Evolutionary conservation across 2,888 invertebrate genomes (phyloP).

Genomic region (Eupithecia pulchellata): DNA sequence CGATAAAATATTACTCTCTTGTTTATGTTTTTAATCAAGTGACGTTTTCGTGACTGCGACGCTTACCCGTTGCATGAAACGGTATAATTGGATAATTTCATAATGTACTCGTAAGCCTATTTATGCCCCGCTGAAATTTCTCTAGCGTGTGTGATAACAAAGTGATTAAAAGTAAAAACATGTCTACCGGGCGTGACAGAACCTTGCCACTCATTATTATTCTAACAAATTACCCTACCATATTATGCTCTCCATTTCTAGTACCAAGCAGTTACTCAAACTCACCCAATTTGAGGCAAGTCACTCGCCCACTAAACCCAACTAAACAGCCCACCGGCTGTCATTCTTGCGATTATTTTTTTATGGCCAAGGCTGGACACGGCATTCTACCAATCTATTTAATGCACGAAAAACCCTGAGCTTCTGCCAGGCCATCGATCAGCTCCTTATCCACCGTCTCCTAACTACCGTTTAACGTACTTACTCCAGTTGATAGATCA

Average conservation of each 20-base stretch:
- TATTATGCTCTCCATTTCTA: neutral
- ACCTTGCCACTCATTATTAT: slow-evolving; percentile 19
- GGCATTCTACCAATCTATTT: slow-evolving; percentile 34
- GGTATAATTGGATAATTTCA: slow-evolving; percentile 45
- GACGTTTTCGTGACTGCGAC: slow-evolving; percentile 69
- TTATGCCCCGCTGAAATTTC: slow-evolving; percentile 23
- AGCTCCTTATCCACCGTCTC: slow-evolving; percentile 61
- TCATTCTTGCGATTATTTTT: slow-evolving; percentile 9
- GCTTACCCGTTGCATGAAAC: slow-evolving; percentile 53
- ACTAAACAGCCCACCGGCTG: slow-evolving; percentile 4
- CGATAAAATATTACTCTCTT: slow-evolving; percentile 56
- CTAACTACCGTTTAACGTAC: slow-evolving; percentile 77
- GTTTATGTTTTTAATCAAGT: slow-evolving; percentile 65
- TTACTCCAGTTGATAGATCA: slow-evolving; percentile 78
- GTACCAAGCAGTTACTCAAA: neutral
- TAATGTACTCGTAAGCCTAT: slow-evolving; percentile 42
- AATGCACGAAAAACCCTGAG: slow-evolving; percentile 35
- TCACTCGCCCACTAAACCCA: neutral
- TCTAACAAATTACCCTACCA: slow-evolving; percentile 12
- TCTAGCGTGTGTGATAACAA: slow-evolving; percentile 36
- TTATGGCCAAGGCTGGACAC: slow-evolving; percentile 14
- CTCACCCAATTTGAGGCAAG: neutral
- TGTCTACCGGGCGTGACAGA: slow-evolving; percentile 22
- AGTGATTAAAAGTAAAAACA: slow-evolving; percentile 36
- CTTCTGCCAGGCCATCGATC: slow-evolving; percentile 63